A percentile compares a stretch with the other conserved stretches of the same genome.
These are phyloP conservation scores for Drosophila nigromelanica DNA, from an alignment of 1,140 invertebrate species.

Conservation along the genomic window DNA sequence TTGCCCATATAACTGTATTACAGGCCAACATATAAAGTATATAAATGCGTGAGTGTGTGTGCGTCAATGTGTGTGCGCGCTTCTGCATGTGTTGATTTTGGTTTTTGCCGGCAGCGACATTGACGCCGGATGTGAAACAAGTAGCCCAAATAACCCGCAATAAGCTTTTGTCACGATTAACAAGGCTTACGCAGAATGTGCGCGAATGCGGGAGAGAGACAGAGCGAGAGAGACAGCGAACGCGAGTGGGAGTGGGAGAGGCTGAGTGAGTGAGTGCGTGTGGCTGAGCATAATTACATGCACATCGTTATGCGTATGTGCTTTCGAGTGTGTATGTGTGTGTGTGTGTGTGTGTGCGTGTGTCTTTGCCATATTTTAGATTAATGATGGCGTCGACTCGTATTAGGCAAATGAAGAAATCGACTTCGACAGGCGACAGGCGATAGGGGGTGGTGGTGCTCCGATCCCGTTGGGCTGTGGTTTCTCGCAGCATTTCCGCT, in stretches of 20 bases:
- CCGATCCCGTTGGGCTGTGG: conserved; percentile 38
- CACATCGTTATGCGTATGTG: conserved; percentile 41
- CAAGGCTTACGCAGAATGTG: conserved; percentile 73
- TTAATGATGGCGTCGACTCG: conserved; percentile 78
- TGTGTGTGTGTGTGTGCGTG: conserved; percentile 55
- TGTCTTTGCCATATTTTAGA: conserved; percentile 76
- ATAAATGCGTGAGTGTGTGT: not conserved
- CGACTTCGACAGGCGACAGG: conserved; percentile 64
- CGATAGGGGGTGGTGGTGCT: conserved; percentile 5
- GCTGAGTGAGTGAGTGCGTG: conserved; percentile 23
- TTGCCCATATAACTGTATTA: conserved; percentile 50
- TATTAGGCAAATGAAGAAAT: conserved; percentile 81
- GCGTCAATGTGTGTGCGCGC: conserved; percentile 3
- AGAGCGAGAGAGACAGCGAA: conserved; percentile 18
- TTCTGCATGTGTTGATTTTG: conserved; percentile 69
- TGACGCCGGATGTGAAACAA: conserved; percentile 77
- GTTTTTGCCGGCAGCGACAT: conserved; percentile 61
- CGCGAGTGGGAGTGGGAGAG: conserved; percentile 31
- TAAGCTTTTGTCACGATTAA: conserved; percentile 81
- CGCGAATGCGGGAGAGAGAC: conserved; percentile 9
- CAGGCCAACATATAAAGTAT: conserved; percentile 20
- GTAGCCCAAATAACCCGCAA: conserved; percentile 81
- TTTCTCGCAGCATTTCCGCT: conserved; percentile 75
- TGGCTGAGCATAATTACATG: conserved; percentile 75
- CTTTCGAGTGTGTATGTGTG: not conserved